Conservation (phyloP, 1,140 invertebrate genomes). For the Neodiprion pinetum region DNA sequence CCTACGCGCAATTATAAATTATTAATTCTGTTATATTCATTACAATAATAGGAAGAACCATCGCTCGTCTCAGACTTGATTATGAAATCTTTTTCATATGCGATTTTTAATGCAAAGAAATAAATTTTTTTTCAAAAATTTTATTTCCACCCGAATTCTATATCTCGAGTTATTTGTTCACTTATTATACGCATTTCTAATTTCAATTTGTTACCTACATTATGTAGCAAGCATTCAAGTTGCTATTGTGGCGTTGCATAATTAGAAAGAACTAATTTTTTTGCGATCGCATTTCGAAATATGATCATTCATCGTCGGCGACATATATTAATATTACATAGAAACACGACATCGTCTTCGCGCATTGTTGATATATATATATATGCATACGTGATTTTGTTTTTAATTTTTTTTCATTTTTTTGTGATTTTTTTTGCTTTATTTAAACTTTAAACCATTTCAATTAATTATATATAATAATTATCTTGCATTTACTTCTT, state of each 20-base stretch:
- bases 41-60: slow-evolving; percentile 46
- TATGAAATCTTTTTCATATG: slow-evolving; percentile 23
- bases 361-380: neutral
- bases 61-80: slow-evolving; percentile 40
- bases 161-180: neutral
- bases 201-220: slow-evolving; percentile 34
- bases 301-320: neutral
- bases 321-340: slow-evolving; percentile 1
- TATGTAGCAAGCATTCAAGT: slow-evolving; percentile 32
- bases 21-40: slow-evolving; percentile 42
- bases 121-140: slow-evolving; percentile 28
- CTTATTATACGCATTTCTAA: slow-evolving; percentile 17
- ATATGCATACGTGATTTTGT: neutral
- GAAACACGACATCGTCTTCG: neutral
- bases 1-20: slow-evolving; percentile 46
- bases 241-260: slow-evolving; percentile 19
- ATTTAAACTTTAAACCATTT: slow-evolving; percentile 49
- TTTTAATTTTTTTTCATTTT: slow-evolving; percentile 19
- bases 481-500: slow-evolving; percentile 47
- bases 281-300: neutral
- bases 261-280: slow-evolving; percentile 2
- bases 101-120: slow-evolving; percentile 1
- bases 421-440: slow-evolving; percentile 38
- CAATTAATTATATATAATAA: slow-evolving; percentile 52
- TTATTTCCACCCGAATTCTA: slow-evolving; percentile 17